Conservation (phyloP, 2,113 vertebrate genomes). For the Paraplagusia blochii region DNA sequence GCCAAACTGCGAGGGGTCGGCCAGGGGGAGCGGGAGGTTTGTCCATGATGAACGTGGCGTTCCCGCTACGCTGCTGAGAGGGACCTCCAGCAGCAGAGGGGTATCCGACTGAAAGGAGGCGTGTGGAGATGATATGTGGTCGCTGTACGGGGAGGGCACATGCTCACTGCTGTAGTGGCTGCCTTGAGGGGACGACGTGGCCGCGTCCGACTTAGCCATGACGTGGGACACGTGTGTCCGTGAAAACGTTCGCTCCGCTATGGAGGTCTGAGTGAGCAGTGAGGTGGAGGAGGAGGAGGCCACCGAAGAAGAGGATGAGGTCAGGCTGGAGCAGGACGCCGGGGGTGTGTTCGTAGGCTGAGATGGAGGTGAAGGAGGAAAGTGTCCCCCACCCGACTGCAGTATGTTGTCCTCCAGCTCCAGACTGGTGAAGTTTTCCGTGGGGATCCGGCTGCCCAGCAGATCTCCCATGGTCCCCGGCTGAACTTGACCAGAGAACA, state of each 20-base stretch:
- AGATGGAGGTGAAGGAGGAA: slow-evolving; percentile 81
- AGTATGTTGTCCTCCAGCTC: slow-evolving; percentile 96
- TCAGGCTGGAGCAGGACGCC: slow-evolving; percentile 73
- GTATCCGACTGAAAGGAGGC: slow-evolving; percentile 89
- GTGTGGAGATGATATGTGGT: slow-evolving; percentile 93
- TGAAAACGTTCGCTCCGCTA: slow-evolving; percentile 89
- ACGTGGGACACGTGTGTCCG: slow-evolving; percentile 84
- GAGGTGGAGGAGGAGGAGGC: slow-evolving; percentile 68
- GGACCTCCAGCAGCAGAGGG: slow-evolving; percentile 92
- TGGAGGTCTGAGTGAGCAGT: slow-evolving; percentile 85
- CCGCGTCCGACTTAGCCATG: slow-evolving; percentile 87
- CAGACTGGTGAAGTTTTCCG: slow-evolving; percentile 89
- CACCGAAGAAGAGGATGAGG: slow-evolving; percentile 74
- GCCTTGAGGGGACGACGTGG: slow-evolving; percentile 87
- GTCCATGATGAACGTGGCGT: slow-evolving; percentile 90
- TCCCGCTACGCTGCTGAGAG: slow-evolving; percentile 86
- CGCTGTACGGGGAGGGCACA: slow-evolving; percentile 93
- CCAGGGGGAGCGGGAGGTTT: slow-evolving; percentile 86
- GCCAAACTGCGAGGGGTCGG: slow-evolving; percentile 89
- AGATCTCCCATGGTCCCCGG: slow-evolving; percentile 88
- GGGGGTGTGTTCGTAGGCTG: slow-evolving; percentile 84
- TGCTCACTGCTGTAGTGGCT: slow-evolving; percentile 97
- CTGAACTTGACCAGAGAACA: slow-evolving; percentile 85
- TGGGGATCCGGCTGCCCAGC: slow-evolving; percentile 87
- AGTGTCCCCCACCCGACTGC: slow-evolving; percentile 85